These are phyloP conservation scores for Variabilichromis moorii DNA, from an alignment of 2,113 vertebrate genomes.

Conservation along the genomic window DNA sequence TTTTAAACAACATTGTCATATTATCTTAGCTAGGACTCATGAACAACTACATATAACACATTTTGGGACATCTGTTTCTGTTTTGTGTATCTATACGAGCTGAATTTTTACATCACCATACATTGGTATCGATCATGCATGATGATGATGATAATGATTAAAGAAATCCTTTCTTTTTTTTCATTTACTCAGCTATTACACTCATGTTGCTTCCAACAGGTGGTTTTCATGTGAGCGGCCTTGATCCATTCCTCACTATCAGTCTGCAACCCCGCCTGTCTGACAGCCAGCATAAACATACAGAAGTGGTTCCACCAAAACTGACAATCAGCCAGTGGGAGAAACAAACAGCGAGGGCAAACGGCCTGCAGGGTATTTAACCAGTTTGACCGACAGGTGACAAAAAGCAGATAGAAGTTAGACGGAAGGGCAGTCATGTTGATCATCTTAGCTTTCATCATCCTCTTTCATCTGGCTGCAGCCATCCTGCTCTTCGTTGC, in stretches of 20 bases:
- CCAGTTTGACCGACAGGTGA: background rate
- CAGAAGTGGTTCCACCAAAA: background rate
- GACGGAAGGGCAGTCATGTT: constrained; percentile 60
- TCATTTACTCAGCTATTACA: background rate
- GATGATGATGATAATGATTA: background rate
- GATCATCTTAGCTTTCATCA: constrained; percentile 71
- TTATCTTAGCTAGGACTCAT: background rate
- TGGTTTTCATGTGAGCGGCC: background rate
- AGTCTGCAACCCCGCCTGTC: background rate
- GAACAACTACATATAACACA: background rate
- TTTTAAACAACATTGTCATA: background rate
- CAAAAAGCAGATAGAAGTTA: background rate
- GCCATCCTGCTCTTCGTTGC: constrained; percentile 66
- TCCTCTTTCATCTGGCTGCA: constrained; percentile 71
- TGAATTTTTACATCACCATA: background rate
- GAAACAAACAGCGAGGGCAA: background rate
- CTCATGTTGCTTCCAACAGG: background rate
- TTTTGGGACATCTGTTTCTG: background rate
- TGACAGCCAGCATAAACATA: background rate
- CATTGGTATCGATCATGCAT: background rate
- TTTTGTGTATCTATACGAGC: background rate
- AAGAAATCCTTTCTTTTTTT: background rate
- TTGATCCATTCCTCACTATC: background rate
- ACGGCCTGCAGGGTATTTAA: background rate
- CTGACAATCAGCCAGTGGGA: background rate